These are phyloP conservation scores for Scopus umbretta DNA, from an alignment of 2,113 vertebrate species.

Conservation along the genomic window DNA sequence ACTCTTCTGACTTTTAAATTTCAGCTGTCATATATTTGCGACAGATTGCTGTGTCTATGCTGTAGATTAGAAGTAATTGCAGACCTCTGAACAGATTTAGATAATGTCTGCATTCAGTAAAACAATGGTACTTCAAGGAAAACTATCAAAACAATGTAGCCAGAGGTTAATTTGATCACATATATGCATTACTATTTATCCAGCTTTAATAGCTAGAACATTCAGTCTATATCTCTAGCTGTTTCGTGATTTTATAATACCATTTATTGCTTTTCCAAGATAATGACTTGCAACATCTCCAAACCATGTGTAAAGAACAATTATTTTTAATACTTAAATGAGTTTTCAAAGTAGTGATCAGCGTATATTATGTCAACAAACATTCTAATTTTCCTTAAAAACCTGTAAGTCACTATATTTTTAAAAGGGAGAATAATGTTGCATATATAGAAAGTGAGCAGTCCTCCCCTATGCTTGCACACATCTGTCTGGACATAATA, in stretches of 20 bases:
- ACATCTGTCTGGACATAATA: not conserved
- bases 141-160: not conserved
- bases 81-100: not conserved
- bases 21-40: not conserved
- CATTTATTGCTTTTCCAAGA: not conserved
- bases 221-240: not conserved
- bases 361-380: not conserved
- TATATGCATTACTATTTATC: not conserved
- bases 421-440: not conserved
- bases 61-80: not conserved
- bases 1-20: not conserved
- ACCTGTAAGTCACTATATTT: not conserved
- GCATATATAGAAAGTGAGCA: not conserved
- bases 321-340: not conserved
- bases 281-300: not conserved
- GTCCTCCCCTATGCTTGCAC: not conserved
- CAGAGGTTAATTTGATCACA: not conserved
- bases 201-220: not conserved
- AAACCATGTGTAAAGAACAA: not conserved
- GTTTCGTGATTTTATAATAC: not conserved
- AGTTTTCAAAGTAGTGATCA: not conserved
- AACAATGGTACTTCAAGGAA: not conserved
- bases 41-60: accelerated
- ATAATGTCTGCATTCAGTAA: not conserved
- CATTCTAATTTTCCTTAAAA: not conserved